A percentile compares a stretch with the other conserved stretches of the same genome.
Conservation (phyloP, 2,797 vertebrate genomes). For the Muscicapa comitata region DNA sequence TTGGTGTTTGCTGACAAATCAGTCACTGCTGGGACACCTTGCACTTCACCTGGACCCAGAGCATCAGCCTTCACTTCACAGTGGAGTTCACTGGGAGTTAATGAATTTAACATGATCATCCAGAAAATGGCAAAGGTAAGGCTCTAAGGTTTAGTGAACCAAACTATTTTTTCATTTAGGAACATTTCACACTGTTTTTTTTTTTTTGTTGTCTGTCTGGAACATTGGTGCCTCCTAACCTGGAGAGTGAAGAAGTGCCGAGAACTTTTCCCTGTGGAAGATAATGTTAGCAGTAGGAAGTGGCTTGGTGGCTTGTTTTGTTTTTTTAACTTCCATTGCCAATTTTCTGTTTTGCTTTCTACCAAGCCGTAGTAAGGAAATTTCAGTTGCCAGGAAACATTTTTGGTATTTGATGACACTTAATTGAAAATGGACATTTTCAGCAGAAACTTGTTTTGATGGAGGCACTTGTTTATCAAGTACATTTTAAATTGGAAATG, state of each 20-base stretch:
- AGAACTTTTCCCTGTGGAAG: not conserved
- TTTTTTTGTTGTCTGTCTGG: not conserved
- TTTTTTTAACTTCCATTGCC: not conserved
- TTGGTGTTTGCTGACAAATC: constrained; percentile 83
- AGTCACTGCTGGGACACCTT: constrained; percentile 56
- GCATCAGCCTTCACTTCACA: constrained; percentile 70
- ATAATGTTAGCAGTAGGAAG: not conserved
- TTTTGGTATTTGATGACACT: not conserved
- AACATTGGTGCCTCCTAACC: not conserved
- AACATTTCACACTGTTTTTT: not conserved
- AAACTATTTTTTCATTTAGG: not conserved
- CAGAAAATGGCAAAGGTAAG: constrained; percentile 84
- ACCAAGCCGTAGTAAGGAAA: not conserved
- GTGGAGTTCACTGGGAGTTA: constrained; percentile 37
- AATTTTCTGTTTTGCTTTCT: not conserved
- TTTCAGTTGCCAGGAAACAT: not conserved
- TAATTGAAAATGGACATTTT: not conserved
- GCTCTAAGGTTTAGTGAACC: not conserved
- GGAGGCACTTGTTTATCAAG: not conserved
- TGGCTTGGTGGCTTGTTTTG: not conserved
- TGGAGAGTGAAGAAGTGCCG: not conserved
- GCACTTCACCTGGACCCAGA: constrained; percentile 32
- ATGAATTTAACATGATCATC: constrained; percentile 84
- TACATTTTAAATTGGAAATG: not conserved
- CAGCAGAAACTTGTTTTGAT: constrained; percentile 13